Evolutionary conservation across 2,888 invertebrate genomes (phyloP).

Genomic region (Drosophila infuscata): DNA sequence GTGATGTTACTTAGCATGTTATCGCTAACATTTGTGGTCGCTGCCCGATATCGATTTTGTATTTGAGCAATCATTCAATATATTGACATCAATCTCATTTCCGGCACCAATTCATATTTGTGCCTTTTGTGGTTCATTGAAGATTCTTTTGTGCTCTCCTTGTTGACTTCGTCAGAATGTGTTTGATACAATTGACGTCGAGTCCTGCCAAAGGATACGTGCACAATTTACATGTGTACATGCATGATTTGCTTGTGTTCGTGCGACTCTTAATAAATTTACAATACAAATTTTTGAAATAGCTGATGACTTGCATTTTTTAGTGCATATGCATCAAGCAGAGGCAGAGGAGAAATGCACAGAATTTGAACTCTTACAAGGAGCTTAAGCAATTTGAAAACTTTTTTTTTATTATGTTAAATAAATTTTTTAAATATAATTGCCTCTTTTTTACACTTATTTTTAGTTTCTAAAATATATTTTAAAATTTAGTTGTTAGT

Average conservation of each 20-base stretch:
- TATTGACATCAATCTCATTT: conserved; percentile 40
- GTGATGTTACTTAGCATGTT: conserved; percentile 18
- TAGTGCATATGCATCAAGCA: conserved; percentile 4
- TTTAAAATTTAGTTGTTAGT: not conserved
- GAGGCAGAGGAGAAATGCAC: not conserved
- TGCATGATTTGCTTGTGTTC: conserved; percentile 31
- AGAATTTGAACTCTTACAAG: too few relatives aligned
- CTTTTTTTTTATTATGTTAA: too few relatives aligned
- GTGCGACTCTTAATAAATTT: conserved; percentile 27
- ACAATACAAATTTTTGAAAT: conserved; percentile 21
- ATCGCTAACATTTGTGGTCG: conserved; percentile 11
- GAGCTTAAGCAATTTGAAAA: too few relatives aligned
- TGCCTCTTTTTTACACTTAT: too few relatives aligned
- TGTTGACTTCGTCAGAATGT: not conserved
- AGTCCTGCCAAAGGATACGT: conserved; percentile 9
- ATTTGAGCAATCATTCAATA: conserved; percentile 39
- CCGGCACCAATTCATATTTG: conserved; percentile 7
- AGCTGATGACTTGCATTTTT: conserved; percentile 11
- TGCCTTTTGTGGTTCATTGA: conserved; percentile 4
- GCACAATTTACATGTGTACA: conserved; percentile 25
- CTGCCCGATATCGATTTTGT: conserved; percentile 20
- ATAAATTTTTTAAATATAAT: too few relatives aligned
- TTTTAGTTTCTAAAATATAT: not conserved
- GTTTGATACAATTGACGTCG: not conserved
- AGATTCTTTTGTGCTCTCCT: conserved; percentile 7